Evolutionary conservation across 2,113 vertebrate genomes (phyloP), one percentile per base, ranked within the genome.

Genomic region (Aspidoscelis tigris): DNA sequence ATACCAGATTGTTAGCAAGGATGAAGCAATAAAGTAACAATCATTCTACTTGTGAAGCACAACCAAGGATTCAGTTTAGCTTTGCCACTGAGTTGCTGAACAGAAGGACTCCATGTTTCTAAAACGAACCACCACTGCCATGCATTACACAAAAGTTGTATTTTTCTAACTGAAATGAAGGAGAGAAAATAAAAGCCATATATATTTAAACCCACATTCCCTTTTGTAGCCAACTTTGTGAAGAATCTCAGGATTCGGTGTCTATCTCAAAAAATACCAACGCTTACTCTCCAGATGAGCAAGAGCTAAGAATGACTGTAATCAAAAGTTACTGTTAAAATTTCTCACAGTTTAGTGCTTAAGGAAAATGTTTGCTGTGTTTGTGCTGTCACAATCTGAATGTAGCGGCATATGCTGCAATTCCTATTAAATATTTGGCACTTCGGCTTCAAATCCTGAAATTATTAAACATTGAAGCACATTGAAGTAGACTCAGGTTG

Each of bases 1-100:
- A 96, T 74, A 91, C 94, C 88, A 93, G 89, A 92, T 78, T 96
- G 87, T 72, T 96, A 65, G 94, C 94, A 2, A 95, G 89, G 91
- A 90, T 96, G 94, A 96, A 93, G 88, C 95, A 95, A 41, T 86
- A 84, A 81, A 64, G 76, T 9, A 39, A 89, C 81, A 84, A 3
- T 1, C 7, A 0, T 0, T 20, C 0, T 50, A 10, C 77, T 47
- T 47, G 77, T 82, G 80, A 0, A 39, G 44, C 47, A 0, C 79
- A 22, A 50, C 2, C 88, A 78, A 66, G 8, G 1, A 75, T 88
- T 93, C 87, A 83, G 33, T 81, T 61, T 90, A 0, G 0, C 80
- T 85, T 4, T 1, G 87, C 92, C 92, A 90, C 72, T 87, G 20
- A 82, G 88, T 90, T 88, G 84, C 85, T 89, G 75, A 89, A 92